These are phyloP conservation scores for Falcunculus frontatus DNA, from an alignment of 2,113 vertebrate species.

Conservation along the genomic window DNA sequence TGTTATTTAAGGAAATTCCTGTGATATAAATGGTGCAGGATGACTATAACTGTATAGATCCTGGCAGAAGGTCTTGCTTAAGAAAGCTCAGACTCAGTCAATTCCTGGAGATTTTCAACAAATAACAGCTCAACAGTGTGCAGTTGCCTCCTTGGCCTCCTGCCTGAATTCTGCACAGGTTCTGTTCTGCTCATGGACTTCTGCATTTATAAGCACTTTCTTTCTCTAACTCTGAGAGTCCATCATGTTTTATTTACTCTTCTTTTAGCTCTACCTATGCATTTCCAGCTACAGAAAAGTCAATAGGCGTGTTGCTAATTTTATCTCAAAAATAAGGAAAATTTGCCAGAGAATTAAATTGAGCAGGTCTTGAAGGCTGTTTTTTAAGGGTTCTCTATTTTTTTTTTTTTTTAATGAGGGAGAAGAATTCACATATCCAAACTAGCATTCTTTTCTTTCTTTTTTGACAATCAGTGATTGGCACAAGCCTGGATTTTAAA, in stretches of 20 bases:
- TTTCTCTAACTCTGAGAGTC: neutral
- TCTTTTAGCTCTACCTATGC: slow-evolving; percentile 13
- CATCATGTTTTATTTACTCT: slow-evolving; percentile 48
- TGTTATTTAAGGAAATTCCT: neutral
- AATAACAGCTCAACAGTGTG: neutral
- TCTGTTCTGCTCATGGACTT: neutral
- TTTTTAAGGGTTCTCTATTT: neutral
- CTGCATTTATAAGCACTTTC: slow-evolving; percentile 43
- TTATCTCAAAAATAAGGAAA: neutral
- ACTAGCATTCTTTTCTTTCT: neutral
- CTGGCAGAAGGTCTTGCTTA: neutral
- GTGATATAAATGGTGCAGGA: neutral
- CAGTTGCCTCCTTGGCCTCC: neutral
- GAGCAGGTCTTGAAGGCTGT: neutral
- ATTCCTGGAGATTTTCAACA: neutral
- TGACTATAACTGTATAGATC: neutral
- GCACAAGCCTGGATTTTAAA: neutral
- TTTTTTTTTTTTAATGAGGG: neutral
- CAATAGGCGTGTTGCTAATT: neutral
- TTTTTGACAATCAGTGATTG: neutral
- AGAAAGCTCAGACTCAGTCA: neutral
- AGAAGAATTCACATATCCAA: neutral
- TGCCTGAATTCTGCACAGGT: neutral
- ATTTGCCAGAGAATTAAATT: neutral
- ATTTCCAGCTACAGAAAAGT: slow-evolving; percentile 2